Base-by-base conservation (phyloP, 2,888 invertebrate genomes). In the Terebella lapidaria region DNA sequence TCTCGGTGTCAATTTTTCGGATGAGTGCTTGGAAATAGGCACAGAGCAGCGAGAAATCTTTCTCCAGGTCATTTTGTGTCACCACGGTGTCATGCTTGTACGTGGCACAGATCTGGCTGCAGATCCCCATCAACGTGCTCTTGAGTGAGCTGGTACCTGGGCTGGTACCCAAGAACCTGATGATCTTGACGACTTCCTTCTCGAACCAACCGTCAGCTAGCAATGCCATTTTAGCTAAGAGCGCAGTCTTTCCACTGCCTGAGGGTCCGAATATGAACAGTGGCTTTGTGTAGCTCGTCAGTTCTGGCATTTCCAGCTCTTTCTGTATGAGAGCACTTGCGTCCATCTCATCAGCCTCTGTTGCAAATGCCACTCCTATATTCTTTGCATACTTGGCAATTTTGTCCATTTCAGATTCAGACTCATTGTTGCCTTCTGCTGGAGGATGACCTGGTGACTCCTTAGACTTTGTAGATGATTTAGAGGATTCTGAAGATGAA, bases 161-260 rank as follows among this genome's bases (percentile, higher is more conserved):
- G 1, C 73, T 70, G 2, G 73, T 74, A 10, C 76, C 74, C 1
- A 75, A 60, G 60, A 74, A 76, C 2, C 76, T 65, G 0, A 72
- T 57, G 24, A 76, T 63, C 18, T 62, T 53, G 18, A 68, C 68
- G 25, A 69, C 68, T 2, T 65, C 56, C 5, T 30, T 10, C 15
- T 68, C 63, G 26, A 70, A 66, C 74, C 73, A 73, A 2, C 47
- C 47, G 53, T 67, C 66, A 1, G 66, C 61, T 30, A 63, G 28
- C 22, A 69, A 35, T 3, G 65, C 67, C 2, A 73, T 35, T 58
- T 70, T 67, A 2, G 74, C 72, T 71, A 74, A 71, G 15, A 75
- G 15, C 0, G 75, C 67, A 2, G 75, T 73, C 59, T 76, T 75
- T 3, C 76, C 76, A 46, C 66, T 65, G n/a, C 76, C 76, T 0